Evolutionary conservation across 2,888 invertebrate genomes (phyloP), one percentile per base, ranked within the genome.

Genomic region (Perizoma flavofasciatum): DNA sequence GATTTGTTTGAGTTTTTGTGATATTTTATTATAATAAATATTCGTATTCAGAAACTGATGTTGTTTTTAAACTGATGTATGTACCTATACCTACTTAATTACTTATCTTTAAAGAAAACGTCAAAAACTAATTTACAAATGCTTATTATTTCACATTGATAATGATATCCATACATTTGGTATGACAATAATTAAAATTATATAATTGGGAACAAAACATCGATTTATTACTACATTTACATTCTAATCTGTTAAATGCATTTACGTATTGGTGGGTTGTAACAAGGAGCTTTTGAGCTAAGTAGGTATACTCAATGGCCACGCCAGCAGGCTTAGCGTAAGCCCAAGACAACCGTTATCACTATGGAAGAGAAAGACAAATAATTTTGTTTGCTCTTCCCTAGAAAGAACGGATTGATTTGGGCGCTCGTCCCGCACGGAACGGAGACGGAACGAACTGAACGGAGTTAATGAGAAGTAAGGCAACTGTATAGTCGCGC

Each of bases 71-170:
- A 47, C 33, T 22, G 22, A 22, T 22, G 22, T 22, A 22, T 22
- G 22, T 22, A 1, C 22, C 22, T 22, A 22, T 22, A n/a, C n/a
- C n/a, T 22, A 22, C 22, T 22, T 22, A 22, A 22, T 22, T 22
- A 22, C 22, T 22, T 22, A 22, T 3, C 22, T 22, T 22, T 22
- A 22, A 37, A 37, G 37, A 37, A 37, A 6, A 43, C 1, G 7
- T 7, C 32, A 10, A 44, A 43, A 41, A 11, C 41, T 33, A 41
- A 45, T 51, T 55, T 58, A 62, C 54, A 64, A 54, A 58, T 61
- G 50, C 67, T 65, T 69, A 69, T 67, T 62, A 47, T 64, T 68
- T 66, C 48, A 68, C 63, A 67, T 63, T 61, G 61, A 65, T 68
- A 66, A 22, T 22, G 22, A 22, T 63, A 22, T 6, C 49, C 59